Evolutionary conservation across 2,888 invertebrate genomes (phyloP).

Genomic region (Synanthedon vespiformis): DNA sequence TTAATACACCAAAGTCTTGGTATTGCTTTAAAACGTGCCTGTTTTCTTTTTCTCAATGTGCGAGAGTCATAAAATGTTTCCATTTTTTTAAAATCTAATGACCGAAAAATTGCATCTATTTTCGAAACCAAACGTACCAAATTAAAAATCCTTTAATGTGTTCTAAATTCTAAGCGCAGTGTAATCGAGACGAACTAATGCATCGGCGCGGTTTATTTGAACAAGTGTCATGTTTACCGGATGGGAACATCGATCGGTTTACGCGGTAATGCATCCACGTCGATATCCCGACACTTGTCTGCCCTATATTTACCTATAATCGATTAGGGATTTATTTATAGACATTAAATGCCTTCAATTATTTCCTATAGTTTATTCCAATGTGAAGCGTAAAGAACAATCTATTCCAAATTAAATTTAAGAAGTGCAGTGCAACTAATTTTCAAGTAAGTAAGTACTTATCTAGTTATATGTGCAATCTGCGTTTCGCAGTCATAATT

Average conservation of each 20-base stretch:
- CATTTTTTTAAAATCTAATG: no score
- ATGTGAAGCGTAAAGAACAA: no score
- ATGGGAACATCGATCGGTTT: constrained; percentile 65
- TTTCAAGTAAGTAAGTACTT: no score
- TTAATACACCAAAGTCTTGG: no score
- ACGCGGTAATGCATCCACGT: constrained; percentile 60
- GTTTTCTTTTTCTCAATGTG: constrained; percentile 6
- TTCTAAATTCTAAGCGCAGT: constrained; percentile 67
- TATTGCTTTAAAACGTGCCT: constrained; percentile 11
- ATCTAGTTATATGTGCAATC: no score
- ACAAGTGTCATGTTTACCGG: constrained; percentile 71
- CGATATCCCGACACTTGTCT: constrained; percentile 28
- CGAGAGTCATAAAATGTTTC: no score
- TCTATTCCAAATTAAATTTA: no score
- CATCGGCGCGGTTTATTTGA: constrained; percentile 60
- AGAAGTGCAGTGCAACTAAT: no score
- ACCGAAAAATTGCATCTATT: no score
- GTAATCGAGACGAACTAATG: constrained; percentile 68
- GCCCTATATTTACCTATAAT: background rate
- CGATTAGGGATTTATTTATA: background rate
- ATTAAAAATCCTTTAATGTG: constrained; percentile 65
- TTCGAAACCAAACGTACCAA: constrained; percentile 4
- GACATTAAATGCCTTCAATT: no score
- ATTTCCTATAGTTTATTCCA: no score
- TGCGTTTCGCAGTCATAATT: no score